Evolutionary conservation across 2,797 vertebrate species (phyloP), one percentile per base, ranked within the genome.

Genomic region (Vultur gryphus): DNA sequence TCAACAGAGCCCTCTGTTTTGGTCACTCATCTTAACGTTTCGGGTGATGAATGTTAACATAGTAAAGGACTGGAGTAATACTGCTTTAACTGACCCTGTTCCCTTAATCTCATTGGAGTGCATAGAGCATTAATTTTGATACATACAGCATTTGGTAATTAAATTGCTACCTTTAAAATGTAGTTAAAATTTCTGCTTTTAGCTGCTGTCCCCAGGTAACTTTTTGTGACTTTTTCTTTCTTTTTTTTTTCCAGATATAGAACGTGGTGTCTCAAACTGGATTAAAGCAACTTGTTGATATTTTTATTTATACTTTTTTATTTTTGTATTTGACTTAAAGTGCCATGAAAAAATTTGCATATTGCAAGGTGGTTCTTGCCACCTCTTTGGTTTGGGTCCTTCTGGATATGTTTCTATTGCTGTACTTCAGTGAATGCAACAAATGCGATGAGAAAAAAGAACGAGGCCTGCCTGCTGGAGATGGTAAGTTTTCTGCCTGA

Each of bases 301-400:
- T 97, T 98, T 97, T 97, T 98, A 97, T 98, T 98, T 98, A 97
- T 97, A 97, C 95, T 96, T 97, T 97, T 96, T 91, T 84, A 72
- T 96, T 92, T 97, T 97, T 97, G 94, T 97, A 92, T 97, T 96
- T 98, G 96, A 98, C 96, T 98, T 94, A 94, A 98, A 98, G 97
- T 98, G 98, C 98, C 98, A 98, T 98, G 98, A 98, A 98, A 98
- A 98, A 98, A 98, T 98, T 98, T 98, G 98, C 98, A 92, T 98
- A 99, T 99, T 99, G 99, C 97, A 99, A 99, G 98, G 99, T 99
- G 99, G 99, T 99, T 89, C 98, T 99, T 97, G 99, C 99, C 99
- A 99, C 99, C 96, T 99, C 99, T 91, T 98, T 99, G 98, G 98
- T 99, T 98, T 99, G 99, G 99, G 99, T 99, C 97, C 99, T 99